Evolutionary conservation across 2,888 invertebrate genomes (phyloP), one percentile per base, ranked within the genome.

Genomic region (Notodonta ziczac): DNA sequence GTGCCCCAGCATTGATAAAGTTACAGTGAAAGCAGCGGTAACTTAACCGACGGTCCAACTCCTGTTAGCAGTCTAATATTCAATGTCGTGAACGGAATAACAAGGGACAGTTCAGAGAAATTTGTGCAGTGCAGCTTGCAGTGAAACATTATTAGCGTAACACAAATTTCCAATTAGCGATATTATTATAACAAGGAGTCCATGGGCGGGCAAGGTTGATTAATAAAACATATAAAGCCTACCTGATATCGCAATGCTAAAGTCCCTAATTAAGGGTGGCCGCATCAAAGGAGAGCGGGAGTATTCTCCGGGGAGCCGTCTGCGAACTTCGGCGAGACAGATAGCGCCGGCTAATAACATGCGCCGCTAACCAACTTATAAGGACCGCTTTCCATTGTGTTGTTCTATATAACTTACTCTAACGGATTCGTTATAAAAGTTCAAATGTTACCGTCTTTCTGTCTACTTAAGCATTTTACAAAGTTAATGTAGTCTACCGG

Each of bases 291-390:
- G 71, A 72, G 68, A 66, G 58, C 62, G 61, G 68, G 72, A 67
- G 72, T 63, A 79, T 78, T 78, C 84, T 61, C 79, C 65, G 66
- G 83, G 77, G 85, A 84, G 65, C 69, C 67, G 84, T 87, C 85
- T 86, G 78, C 77, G 74, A 88, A 88, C 81, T 89, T 88, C 71
- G 72, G 78, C 78, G 84, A 85, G 84, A 86, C 73, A 73, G 75
- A 85, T 82, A 72, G 80, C 73, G 60, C 62, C 58, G 57, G 59
- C 56, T 73, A 71, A 74, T 74, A 69, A 64, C 68, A 70, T 81
- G 79, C 78, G 79, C 67, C 66, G 65, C 59, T 65, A 63, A 63
- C 70, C 71, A 70, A 68, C 58, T 68, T 66, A 62, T 63, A 61
- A n/a, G 46, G 46, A 5, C 46, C 35, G 3, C 5, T n/a, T 57